phyloP scores from a whole-genome alignment of 2,113 vertebrate genomes.

The Semicossyphus pulcher region DNA sequence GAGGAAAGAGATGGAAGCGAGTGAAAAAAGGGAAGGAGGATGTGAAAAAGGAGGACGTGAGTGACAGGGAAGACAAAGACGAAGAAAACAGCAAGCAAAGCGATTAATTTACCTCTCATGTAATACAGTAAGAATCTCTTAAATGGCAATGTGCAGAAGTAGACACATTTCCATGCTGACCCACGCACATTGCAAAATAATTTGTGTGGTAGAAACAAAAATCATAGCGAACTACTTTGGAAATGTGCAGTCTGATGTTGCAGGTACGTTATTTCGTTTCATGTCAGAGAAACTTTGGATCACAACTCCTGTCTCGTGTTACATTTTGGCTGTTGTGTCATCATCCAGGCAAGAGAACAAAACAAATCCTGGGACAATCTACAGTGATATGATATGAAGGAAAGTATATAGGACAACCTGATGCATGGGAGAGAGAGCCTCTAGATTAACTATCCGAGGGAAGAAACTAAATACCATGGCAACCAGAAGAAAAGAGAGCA shows the following conservation, averaged over 20 bases:
- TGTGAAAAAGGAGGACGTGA: not conserved
- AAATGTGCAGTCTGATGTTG: not conserved
- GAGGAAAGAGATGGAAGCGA: not conserved
- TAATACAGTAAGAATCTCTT: not conserved
- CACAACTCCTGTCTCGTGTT: not conserved
- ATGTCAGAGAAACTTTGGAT: slow-evolving; percentile 10
- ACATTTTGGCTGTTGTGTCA: not conserved
- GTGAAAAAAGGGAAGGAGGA: not conserved
- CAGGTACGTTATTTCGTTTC: slow-evolving; percentile 11
- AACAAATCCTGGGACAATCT: not conserved
- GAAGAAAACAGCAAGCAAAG: not conserved
- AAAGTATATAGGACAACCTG: too few relatives aligned
- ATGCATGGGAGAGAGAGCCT: too few relatives aligned
- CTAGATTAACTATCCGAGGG: too few relatives aligned
- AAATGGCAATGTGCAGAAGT: too few relatives aligned
- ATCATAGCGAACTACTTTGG: not conserved
- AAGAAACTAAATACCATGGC: too few relatives aligned
- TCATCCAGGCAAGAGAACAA: not conserved
- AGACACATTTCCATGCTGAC: not conserved
- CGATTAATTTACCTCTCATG: too few relatives aligned
- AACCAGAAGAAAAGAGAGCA: too few relatives aligned
- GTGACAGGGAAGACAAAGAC: not conserved
- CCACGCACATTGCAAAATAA: not conserved
- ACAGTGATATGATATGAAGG: too few relatives aligned
- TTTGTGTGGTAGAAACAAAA: not conserved